Conservation (phyloP, 2,797 vertebrate species). For the Coccyzus lansbergi region DNA sequence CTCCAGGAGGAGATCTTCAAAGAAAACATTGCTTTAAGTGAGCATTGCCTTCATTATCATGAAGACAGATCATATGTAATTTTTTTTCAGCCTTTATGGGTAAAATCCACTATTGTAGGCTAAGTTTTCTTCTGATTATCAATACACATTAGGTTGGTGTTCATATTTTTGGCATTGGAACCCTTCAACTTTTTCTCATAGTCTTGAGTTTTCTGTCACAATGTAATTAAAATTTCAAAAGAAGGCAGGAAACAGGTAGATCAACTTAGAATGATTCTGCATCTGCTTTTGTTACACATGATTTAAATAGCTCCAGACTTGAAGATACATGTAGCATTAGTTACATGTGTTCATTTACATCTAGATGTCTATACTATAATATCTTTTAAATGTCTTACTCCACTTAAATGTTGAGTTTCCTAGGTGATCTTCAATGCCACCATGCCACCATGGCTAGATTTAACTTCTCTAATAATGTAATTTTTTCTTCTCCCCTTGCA, state of each 20-base stretch:
- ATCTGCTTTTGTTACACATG: not conserved
- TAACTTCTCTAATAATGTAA: not conserved
- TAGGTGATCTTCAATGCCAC: not conserved
- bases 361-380: not conserved
- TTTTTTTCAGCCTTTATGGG: not conserved
- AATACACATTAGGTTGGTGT: not conserved
- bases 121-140: not conserved
- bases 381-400: not conserved
- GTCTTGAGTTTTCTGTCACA: not conserved
- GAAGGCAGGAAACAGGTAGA: conserved; percentile 28
- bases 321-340: conserved; percentile 20
- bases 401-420: not conserved
- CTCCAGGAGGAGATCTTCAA: not conserved
- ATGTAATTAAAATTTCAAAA: conserved; percentile 52
- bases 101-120: not conserved
- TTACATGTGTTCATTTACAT: not conserved
- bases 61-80: not conserved
- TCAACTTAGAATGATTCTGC: conserved; percentile 6
- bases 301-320: conserved; percentile 38
- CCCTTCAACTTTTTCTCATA: not conserved
- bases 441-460: not conserved
- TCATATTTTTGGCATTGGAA: not conserved
- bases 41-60: not conserved
- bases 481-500: not conserved
- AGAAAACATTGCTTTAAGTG: not conserved